phyloP scores from a whole-genome alignment of 2,888 invertebrate species.

The Charanyca ferruginea region DNA sequence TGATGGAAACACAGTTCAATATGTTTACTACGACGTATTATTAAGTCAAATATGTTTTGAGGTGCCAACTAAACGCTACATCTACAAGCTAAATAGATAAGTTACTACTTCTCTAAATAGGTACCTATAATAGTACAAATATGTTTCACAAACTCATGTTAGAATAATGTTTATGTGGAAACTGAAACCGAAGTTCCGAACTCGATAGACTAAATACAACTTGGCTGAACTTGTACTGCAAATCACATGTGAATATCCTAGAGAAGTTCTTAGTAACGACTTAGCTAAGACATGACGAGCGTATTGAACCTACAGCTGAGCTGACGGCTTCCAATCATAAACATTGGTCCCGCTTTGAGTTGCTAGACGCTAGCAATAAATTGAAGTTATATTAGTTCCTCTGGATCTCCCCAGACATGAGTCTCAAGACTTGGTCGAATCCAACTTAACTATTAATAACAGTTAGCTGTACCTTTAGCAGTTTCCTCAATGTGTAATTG shows the following conservation, averaged over 20 bases:
- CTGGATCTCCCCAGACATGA: constrained; percentile 59
- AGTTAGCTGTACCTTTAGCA: constrained; percentile 45
- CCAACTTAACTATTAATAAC: constrained; percentile 53
- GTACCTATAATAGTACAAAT: constrained; percentile 1
- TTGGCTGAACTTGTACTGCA: constrained; percentile 41
- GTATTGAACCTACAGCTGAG: constrained; percentile 52
- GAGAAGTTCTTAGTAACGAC: constrained; percentile 45
- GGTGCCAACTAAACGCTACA: background rate
- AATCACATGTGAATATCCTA: constrained; percentile 43
- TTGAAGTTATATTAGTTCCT: constrained; percentile 79
- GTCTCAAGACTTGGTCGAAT: constrained; percentile 28
- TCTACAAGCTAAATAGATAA: background rate
- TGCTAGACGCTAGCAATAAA: constrained; percentile 69
- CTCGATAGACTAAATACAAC: constrained; percentile 45
- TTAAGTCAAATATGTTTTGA: background rate
- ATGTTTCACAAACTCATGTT: constrained; percentile 37
- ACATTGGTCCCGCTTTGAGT: constrained; percentile 64
- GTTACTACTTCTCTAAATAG: constrained; percentile 1
- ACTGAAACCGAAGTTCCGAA: constrained; percentile 41
- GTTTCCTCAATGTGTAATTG: constrained; percentile 58
- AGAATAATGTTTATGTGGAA: constrained; percentile 37
- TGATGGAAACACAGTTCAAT: constrained; percentile 11
- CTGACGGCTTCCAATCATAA: constrained; percentile 62
- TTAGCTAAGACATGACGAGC: constrained; percentile 61
- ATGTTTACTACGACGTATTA: background rate